Conservation (phyloP, 2,888 invertebrate species). For the Monopis laevigella region DNA sequence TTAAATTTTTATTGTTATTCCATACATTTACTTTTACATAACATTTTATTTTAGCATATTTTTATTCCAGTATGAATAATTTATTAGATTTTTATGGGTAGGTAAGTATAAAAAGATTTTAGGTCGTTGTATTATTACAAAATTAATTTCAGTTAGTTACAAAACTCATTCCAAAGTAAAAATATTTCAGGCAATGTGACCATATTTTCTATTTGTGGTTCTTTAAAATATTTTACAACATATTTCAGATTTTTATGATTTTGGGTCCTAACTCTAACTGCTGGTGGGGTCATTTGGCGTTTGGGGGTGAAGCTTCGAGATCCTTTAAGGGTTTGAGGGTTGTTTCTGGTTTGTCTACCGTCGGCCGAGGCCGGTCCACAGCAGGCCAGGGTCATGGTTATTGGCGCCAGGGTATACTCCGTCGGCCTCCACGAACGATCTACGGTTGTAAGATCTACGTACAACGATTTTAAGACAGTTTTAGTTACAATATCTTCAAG, state of each 20-base stretch:
- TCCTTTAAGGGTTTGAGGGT: slow-evolving; percentile 16
- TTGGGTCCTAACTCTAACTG: slow-evolving; percentile 1
- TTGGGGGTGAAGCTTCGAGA: slow-evolving; percentile 8
- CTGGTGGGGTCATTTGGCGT: slow-evolving; percentile 8
- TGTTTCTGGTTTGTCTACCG: slow-evolving; percentile 34
- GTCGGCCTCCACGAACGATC: slow-evolving; percentile 68
- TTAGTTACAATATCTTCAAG: too few species aligned
- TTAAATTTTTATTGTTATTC: too few species aligned
- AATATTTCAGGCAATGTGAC: slow-evolving; percentile 26
- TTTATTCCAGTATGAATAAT: too few species aligned
- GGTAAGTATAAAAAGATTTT: too few species aligned
- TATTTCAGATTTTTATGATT: background rate
- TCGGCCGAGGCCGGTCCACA: slow-evolving; percentile 72
- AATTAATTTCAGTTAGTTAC: too few species aligned
- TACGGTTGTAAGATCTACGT: slow-evolving; percentile 66
- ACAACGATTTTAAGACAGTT: too few species aligned
- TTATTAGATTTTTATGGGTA: too few species aligned
- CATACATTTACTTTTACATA: too few species aligned
- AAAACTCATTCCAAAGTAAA: slow-evolving; percentile 29
- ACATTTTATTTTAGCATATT: too few species aligned
- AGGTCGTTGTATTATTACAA: too few species aligned
- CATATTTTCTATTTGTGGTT: slow-evolving; percentile 17
- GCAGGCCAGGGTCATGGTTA: slow-evolving; percentile 70
- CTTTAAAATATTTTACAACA: background rate
- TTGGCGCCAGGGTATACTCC: slow-evolving; percentile 69